phyloP scores from a whole-genome alignment of 2,888 invertebrate genomes.

The Scotopteryx bipunctaria region DNA sequence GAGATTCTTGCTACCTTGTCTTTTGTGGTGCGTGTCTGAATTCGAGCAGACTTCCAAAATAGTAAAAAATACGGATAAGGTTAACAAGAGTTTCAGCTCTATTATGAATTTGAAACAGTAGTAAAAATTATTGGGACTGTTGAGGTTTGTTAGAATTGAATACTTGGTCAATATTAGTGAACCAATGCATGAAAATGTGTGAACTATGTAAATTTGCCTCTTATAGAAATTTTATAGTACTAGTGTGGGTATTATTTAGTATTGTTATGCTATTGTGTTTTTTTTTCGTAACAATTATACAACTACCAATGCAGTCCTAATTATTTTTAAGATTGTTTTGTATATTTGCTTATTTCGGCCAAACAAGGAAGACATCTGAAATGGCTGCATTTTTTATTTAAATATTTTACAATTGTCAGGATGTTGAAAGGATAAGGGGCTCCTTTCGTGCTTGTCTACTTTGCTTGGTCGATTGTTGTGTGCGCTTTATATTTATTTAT shows the following conservation, averaged over 20 bases:
- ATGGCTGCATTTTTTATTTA: background rate
- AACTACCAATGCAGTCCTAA: background rate
- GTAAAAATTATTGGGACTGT: background rate
- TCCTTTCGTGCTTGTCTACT: too few species aligned
- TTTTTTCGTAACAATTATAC: too few species aligned
- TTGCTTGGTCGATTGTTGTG: constrained; percentile 9
- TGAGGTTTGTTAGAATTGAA: background rate
- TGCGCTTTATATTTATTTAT: constrained; percentile 2
- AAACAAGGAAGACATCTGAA: background rate
- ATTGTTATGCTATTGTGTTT: too few species aligned
- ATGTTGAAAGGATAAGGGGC: too few species aligned
- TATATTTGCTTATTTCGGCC: background rate
- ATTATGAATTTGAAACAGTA: background rate
- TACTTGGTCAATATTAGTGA: too few species aligned
- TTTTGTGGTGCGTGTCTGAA: background rate
- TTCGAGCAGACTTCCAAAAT: too few species aligned
- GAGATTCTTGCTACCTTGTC: constrained; percentile 5
- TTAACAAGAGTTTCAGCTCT: background rate
- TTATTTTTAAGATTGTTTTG: constrained; percentile 9
- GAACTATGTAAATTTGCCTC: too few species aligned
- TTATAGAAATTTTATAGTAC: too few species aligned
- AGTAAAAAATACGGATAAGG: background rate
- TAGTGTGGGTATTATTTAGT: too few species aligned
- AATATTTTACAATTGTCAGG: too few species aligned
- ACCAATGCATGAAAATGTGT: too few species aligned